Evolutionary conservation across 2,888 invertebrate genomes (phyloP).

Genomic region (Colostygia pectinataria): DNA sequence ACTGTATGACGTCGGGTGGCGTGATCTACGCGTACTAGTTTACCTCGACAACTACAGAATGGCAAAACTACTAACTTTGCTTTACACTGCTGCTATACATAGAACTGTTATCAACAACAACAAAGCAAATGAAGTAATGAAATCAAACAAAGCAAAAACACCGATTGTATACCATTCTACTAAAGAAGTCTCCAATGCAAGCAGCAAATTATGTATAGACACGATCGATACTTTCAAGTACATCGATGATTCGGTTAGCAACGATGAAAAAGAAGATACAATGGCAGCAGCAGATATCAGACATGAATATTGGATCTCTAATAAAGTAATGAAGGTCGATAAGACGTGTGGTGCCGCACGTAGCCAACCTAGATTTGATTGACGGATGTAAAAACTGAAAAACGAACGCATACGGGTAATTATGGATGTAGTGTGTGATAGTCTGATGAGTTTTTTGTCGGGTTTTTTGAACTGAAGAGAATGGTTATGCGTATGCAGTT

Average conservation of each 20-base stretch:
- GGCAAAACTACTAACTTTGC: background rate
- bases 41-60: constrained; percentile 12
- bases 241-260: constrained; percentile 21
- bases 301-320: constrained; percentile 15
- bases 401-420: constrained; percentile 25
- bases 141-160: background rate
- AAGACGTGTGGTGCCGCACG: constrained; percentile 30
- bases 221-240: constrained; percentile 20
- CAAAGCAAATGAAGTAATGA: constrained; percentile 16
- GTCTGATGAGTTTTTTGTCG: constrained; percentile 27
- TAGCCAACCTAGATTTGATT: constrained; percentile 30
- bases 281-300: constrained; percentile 11
- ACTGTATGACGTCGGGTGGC: constrained; percentile 36
- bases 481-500: constrained; percentile 16
- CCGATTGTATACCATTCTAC: constrained; percentile 1
- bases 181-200: constrained; percentile 19
- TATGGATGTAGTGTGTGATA: constrained; percentile 23
- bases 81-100: constrained; percentile 13
- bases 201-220: constrained; percentile 23
- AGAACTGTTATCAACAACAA: background rate
- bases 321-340: constrained; percentile 23
- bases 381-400: constrained; percentile 27
- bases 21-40: constrained; percentile 24
- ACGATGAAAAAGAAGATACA: constrained; percentile 6
- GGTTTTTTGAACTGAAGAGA: constrained; percentile 14